Evolutionary conservation across 2,888 invertebrate genomes (phyloP).

Genomic region (Eupithecia exiguata): DNA sequence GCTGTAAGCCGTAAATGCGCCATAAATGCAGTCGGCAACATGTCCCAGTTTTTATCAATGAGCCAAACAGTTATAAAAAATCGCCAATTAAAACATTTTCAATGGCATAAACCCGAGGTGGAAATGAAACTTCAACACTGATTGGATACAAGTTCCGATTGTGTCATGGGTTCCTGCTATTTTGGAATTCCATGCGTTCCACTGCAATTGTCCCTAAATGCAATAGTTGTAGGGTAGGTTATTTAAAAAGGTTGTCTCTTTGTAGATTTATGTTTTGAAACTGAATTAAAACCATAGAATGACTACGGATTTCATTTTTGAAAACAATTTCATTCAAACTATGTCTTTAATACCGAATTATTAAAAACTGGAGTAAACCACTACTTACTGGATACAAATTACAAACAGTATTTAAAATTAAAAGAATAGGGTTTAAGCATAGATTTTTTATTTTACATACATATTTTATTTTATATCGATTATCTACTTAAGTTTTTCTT

Average conservation of each 20-base stretch:
- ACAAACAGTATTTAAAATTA: too few relatives aligned
- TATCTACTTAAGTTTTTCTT: too few relatives aligned
- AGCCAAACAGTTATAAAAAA: not conserved
- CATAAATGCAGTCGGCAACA: not conserved
- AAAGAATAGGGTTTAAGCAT: too few relatives aligned
- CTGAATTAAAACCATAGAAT: too few relatives aligned
- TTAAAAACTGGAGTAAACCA: too few relatives aligned
- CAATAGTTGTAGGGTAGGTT: not conserved
- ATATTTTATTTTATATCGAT: too few relatives aligned
- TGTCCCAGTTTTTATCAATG: not conserved
- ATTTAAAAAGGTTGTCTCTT: too few relatives aligned
- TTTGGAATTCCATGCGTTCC: not conserved
- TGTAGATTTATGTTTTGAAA: too few relatives aligned
- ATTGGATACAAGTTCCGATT: conserved; percentile 2
- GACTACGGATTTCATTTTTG: not conserved
- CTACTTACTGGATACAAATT: too few relatives aligned
- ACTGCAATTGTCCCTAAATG: not conserved
- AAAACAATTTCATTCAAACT: not conserved
- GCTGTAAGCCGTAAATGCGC: not conserved
- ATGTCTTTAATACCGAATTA: too few relatives aligned
- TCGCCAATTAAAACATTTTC: too few relatives aligned
- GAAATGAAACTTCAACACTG: not conserved
- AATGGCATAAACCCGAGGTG: not conserved
- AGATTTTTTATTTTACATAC: too few relatives aligned
- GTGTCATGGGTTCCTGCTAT: not conserved